A percentile compares a stretch with the other conserved stretches of the same genome.
Evolutionary conservation across 2,113 vertebrate species (phyloP).

Genomic region (Desmodus rotundus): DNA sequence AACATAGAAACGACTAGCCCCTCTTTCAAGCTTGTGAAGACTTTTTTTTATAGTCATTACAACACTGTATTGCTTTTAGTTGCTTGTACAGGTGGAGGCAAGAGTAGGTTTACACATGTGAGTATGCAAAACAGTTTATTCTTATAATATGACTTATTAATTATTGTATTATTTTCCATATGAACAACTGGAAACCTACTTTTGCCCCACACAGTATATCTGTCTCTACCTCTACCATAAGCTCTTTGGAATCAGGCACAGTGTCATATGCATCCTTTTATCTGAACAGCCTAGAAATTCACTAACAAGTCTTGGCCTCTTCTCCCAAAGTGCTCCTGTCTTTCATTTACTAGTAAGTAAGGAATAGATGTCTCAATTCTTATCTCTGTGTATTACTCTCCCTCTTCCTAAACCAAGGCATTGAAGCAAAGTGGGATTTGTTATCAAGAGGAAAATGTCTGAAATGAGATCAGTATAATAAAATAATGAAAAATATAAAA

Average conservation of each 20-base stretch:
- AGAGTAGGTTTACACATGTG: background rate
- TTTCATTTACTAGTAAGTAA: background rate
- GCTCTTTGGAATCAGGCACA: background rate
- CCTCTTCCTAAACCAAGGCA: background rate
- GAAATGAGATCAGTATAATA: background rate
- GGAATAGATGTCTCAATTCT: background rate
- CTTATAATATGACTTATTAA: background rate
- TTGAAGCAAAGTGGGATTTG: background rate
- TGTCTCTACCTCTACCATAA: background rate
- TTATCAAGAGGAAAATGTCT: background rate
- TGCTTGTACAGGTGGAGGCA: background rate
- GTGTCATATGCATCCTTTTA: background rate
- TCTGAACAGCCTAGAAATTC: background rate
- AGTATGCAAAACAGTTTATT: background rate
- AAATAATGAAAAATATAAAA: background rate
- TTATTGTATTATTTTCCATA: background rate
- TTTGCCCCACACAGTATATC: background rate
- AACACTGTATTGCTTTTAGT: background rate
- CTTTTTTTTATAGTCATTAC: background rate
- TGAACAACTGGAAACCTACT: background rate
- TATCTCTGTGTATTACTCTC: background rate
- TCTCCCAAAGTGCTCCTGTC: background rate
- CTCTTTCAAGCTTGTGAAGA: background rate
- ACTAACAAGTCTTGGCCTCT: background rate
- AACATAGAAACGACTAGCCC: background rate